These are phyloP conservation scores for Melanotus villosus DNA, from an alignment of 2,888 invertebrate genomes.

Conservation along the genomic window DNA sequence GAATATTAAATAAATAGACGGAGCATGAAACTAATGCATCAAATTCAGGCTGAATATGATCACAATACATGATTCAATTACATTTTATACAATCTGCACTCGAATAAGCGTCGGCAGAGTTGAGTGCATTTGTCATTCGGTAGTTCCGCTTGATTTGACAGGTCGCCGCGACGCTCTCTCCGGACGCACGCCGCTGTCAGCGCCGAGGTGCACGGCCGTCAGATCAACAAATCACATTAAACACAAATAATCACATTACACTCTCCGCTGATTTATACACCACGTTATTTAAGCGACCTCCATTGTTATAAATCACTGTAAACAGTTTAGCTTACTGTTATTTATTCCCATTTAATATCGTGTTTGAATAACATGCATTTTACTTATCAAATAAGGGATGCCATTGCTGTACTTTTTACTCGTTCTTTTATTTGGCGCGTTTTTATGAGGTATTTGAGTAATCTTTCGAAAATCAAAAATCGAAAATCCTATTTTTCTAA, in stretches of 20 bases:
- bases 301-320: conserved; percentile 59
- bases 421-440: too few species aligned
- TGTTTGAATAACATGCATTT: conserved; percentile 42
- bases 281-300: conserved; percentile 66
- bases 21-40: conserved; percentile 59
- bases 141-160: conserved; percentile 68
- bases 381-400: conserved; percentile 9
- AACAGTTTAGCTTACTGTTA: conserved; percentile 55
- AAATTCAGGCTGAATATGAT: conserved; percentile 66
- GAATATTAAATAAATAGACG: conserved; percentile 38
- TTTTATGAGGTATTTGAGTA: conserved; percentile 13
- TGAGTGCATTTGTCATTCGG: conserved; percentile 69
- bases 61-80: conserved; percentile 67
- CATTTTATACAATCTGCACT: conserved; percentile 69
- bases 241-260: conserved; percentile 69
- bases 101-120: conserved; percentile 61
- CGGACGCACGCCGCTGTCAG: conserved; percentile 68
- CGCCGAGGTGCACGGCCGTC: conserved; percentile 65
- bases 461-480: too few species aligned
- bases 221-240: conserved; percentile 69
- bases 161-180: conserved; percentile 70
- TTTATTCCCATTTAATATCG: conserved; percentile 52
- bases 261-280: conserved; percentile 68
- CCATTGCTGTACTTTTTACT: too few species aligned
- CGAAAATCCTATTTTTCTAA: too few species aligned